Conservation (phyloP, 2,797 vertebrate species). For the Typhlichthys eigenmanni region DNA sequence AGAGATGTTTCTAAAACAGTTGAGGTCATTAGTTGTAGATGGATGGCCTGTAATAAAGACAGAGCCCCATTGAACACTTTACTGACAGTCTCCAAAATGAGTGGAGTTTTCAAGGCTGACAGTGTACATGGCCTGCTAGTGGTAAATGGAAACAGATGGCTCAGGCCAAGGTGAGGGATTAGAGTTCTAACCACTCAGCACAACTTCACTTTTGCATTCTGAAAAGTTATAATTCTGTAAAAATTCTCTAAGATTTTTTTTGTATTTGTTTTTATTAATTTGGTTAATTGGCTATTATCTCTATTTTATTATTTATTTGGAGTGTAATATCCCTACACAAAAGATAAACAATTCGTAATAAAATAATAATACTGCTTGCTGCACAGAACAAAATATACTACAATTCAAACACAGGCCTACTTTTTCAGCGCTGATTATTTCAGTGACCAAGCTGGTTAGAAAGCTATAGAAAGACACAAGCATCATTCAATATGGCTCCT, state of each 20-base stretch:
- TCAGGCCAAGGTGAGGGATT: conserved; percentile 69
- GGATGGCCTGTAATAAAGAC: conserved; percentile 71
- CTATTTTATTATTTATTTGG: background rate
- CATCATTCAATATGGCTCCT: conserved; percentile 71
- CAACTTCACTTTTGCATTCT: conserved; percentile 45
- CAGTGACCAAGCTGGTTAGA: conserved; percentile 16
- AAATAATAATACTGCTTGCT: no score
- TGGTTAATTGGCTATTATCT: no score
- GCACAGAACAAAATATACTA: conserved; percentile 7
- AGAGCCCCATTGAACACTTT: conserved; percentile 73
- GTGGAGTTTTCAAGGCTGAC: conserved; percentile 72
- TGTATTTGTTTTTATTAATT: background rate
- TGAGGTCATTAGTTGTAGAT: conserved; percentile 58
- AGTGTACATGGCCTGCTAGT: conserved; percentile 72
- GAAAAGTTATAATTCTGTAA: no score
- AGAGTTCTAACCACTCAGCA: conserved; percentile 53
- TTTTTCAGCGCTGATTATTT: conserved; percentile 8
- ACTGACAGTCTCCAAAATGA: conserved; percentile 70
- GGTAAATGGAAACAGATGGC: conserved; percentile 81
- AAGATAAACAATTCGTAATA: no score
- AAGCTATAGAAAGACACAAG: conserved; percentile 33
- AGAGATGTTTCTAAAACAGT: conserved; percentile 51
- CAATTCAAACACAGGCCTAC: conserved; percentile 8
- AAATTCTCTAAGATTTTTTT: background rate
- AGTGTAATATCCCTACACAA: background rate